Conservation (phyloP, 2,888 invertebrate species). For the Nomada ruficornis region DNA sequence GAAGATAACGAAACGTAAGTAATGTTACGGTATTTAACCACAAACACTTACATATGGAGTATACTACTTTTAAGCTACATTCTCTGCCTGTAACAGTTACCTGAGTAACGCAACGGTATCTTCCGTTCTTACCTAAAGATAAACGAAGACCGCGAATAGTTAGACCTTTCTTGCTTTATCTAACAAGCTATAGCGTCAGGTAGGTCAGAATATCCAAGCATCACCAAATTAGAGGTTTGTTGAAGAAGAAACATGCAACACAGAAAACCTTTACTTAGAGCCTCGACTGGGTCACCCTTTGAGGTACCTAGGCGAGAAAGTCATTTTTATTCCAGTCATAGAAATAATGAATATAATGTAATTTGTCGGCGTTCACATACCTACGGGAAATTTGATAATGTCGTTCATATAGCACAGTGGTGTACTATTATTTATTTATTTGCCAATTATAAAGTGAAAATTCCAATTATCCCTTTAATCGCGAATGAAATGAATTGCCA, state of each 20-base stretch:
- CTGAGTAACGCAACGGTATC: slow-evolving; percentile 20
- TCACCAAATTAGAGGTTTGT: slow-evolving; percentile 3
- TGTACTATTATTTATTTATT: background rate
- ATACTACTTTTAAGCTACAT: background rate
- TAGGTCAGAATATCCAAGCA: slow-evolving; percentile 1
- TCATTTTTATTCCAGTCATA: background rate
- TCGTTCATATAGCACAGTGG: background rate
- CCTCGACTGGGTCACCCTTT: no score
- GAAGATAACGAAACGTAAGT: background rate
- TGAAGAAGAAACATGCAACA: background rate
- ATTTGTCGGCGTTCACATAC: background rate
- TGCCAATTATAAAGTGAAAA: background rate
- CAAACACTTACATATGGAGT: background rate
- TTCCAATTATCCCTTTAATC: background rate
- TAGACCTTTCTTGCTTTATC: background rate
- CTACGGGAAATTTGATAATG: background rate
- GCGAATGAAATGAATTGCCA: background rate
- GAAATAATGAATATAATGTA: background rate
- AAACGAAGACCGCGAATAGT: background rate
- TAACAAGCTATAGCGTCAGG: background rate
- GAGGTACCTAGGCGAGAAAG: background rate
- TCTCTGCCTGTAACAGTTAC: slow-evolving; percentile 3
- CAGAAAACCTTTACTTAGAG: background rate
- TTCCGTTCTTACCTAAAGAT: background rate
- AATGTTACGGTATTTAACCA: background rate